Conservation (phyloP, 2,113 vertebrate genomes). For the Anhinga rufa region DNA sequence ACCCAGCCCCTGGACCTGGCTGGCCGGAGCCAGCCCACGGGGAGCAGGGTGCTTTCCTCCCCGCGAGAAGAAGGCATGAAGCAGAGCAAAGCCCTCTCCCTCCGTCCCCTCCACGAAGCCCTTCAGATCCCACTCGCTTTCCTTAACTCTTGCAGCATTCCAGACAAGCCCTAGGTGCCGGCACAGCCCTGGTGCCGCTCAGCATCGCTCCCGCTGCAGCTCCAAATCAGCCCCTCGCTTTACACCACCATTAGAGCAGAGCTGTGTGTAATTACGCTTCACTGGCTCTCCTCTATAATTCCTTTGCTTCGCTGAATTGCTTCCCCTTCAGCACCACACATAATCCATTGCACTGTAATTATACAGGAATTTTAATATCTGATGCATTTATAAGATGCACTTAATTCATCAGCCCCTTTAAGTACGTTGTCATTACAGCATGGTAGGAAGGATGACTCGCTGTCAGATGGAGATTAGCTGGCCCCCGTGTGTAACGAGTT, state of each 20-base stretch:
- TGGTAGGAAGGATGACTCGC: conserved; percentile 18
- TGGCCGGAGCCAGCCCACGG: accelerated
- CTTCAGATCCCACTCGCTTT: neutral
- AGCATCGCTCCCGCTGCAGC: accelerated
- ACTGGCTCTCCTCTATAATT: neutral
- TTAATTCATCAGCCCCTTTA: conserved; percentile 56
- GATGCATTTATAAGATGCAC: conserved; percentile 41
- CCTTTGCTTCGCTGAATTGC: neutral
- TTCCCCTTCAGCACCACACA: conserved; percentile 42
- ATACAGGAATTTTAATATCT: conserved; percentile 44
- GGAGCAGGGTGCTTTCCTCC: neutral
- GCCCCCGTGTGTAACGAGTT: neutral
- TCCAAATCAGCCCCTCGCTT: neutral
- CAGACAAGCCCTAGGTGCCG: neutral
- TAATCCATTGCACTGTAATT: conserved; percentile 46
- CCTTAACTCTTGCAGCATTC: neutral
- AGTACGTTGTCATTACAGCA: neutral
- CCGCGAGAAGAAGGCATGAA: neutral
- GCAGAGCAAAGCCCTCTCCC: neutral
- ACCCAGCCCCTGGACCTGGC: neutral
- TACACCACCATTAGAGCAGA: neutral
- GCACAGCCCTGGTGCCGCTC: accelerated
- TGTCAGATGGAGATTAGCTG: conserved; percentile 54
- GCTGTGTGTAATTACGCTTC: neutral
- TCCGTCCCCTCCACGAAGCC: neutral